Base-by-base conservation (phyloP, 1,140 invertebrate genomes). In the Heterodera carotae region DNA sequence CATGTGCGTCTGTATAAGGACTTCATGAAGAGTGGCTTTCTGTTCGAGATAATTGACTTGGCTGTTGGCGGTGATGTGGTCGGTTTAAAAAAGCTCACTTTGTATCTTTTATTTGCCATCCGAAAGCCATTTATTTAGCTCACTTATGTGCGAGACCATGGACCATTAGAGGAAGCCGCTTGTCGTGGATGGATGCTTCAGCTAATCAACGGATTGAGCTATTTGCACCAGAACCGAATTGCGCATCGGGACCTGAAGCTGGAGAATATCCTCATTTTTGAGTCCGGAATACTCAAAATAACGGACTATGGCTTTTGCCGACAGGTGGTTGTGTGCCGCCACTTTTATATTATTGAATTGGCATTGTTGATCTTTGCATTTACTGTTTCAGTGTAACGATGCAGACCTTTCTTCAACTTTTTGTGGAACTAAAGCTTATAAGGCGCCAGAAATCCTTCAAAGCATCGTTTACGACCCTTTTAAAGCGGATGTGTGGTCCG, bases 161-260 rank as follows among this genome's bases (percentile, higher is more conserved):
- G 79, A 25, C 36, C 79, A 36, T 10, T 80, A 12, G n/a, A n/a
- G 22, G 79, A 80, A 64, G 6, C 27, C 29, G 27, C 22, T 1
- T 69, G 70, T n/a, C 78, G 43, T 25, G 29, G 43, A 29, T 88
- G 79, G 77, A 83, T 86, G 80, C 78, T 69, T 43, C 90, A 91
- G 84, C 80, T 92, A n/a, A 84, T 90, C 1, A 85, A 88, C 3
- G 92, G 91, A 1, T 85, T 92, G 0, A 83, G 89, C 43, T 92
- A 92, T 83, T 87, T 92, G 15, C 92, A 92, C 84, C 81, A 85
- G 8, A 79, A 88, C 56, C 89, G 91, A 67, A 90, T 92, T 43
- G 89, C 90, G 15, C 92, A 92, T 84, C 83, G 92, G 78, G 92
- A 92, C 85, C 84, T 92, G 27, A 92, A 92, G 87, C 92, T 92